Percentiles rank a stretch among this genome's conserved stretches.
phyloP scores from a whole-genome alignment of 2,113 vertebrate species.

The Marcusenius ussheri region DNA sequence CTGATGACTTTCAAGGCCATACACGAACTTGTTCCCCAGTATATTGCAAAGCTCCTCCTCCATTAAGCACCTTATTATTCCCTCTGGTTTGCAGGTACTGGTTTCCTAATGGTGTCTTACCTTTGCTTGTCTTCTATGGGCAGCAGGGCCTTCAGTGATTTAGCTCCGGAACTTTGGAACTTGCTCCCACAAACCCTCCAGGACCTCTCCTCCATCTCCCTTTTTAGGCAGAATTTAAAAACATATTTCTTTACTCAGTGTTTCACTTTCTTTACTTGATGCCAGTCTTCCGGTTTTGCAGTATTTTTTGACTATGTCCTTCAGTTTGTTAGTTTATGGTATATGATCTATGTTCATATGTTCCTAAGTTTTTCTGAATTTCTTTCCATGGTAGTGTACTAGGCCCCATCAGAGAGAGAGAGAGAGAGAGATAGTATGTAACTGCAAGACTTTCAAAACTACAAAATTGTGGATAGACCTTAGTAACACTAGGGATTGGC shows the following conservation, averaged over 20 bases:
- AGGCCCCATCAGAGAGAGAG: not conserved
- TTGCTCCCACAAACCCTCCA: not conserved
- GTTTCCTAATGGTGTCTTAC: not conserved
- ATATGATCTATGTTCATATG: no score
- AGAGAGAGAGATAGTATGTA: no score
- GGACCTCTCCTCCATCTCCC: not conserved
- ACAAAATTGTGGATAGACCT: not conserved
- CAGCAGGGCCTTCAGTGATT: not conserved
- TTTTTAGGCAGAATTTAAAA: not conserved
- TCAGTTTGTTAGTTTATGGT: no score
- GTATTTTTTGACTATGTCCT: no score
- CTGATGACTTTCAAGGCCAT: not conserved
- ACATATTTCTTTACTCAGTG: no score
- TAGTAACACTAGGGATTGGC: not conserved
- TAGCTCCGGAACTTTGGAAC: not conserved
- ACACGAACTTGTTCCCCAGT: not conserved
- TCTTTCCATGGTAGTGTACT: not conserved
- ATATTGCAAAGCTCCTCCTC: not conserved
- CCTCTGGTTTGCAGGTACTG: not conserved
- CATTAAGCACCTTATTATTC: not conserved
- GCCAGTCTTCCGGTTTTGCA: no score
- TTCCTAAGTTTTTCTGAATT: not conserved
- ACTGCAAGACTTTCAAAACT: not conserved
- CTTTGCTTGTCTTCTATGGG: not conserved
- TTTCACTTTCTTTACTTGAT: no score